These are phyloP conservation scores for Sus cebifrons DNA, from an alignment of 2,797 vertebrate species.

Conservation along the genomic window DNA sequence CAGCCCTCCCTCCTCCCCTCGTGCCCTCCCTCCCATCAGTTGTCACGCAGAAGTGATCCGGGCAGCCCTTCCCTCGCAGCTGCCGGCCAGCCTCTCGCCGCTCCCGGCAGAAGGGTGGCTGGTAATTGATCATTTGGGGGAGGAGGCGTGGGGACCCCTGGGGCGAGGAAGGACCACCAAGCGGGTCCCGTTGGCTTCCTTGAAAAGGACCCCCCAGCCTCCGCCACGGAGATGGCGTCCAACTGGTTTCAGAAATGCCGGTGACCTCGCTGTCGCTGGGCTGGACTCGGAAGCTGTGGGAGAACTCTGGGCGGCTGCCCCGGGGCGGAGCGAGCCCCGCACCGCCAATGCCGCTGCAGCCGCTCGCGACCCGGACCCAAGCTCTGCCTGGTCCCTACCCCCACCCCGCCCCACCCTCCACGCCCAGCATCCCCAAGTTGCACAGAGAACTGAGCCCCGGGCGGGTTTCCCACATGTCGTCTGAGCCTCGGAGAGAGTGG, in stretches of 20 bases:
- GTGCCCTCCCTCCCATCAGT: constrained; percentile 89
- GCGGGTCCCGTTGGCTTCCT: constrained; percentile 78
- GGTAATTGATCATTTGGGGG: constrained; percentile 90
- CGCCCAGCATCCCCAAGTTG: background rate
- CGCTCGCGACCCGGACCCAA: background rate
- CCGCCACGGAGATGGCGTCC: constrained; percentile 76
- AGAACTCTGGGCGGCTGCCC: background rate
- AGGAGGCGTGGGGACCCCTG: constrained; percentile 84
- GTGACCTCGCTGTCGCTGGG: constrained; percentile 63
- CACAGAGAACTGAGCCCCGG: background rate
- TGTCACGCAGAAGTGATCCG: constrained; percentile 91
- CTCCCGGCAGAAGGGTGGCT: constrained; percentile 88
- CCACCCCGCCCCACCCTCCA: background rate
- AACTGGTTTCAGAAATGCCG: constrained; percentile 8
- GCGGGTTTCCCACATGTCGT: background rate
- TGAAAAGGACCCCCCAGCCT: constrained; percentile 80
- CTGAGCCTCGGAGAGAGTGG: background rate
- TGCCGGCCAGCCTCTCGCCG: constrained; percentile 86
- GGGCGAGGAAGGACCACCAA: constrained; percentile 74
- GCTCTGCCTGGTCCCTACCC: background rate
- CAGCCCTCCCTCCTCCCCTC: constrained; percentile 75
- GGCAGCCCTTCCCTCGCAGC: constrained; percentile 85
- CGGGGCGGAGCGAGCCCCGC: background rate
- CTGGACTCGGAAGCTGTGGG: constrained; percentile 14
- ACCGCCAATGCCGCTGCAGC: too few relatives aligned